A percentile compares a stretch with the other conserved stretches of the same genome.
These are phyloP conservation scores for Actinernus sp. DNA, from an alignment of 92 coral and sea anemone genomes.

Conservation along the genomic window DNA sequence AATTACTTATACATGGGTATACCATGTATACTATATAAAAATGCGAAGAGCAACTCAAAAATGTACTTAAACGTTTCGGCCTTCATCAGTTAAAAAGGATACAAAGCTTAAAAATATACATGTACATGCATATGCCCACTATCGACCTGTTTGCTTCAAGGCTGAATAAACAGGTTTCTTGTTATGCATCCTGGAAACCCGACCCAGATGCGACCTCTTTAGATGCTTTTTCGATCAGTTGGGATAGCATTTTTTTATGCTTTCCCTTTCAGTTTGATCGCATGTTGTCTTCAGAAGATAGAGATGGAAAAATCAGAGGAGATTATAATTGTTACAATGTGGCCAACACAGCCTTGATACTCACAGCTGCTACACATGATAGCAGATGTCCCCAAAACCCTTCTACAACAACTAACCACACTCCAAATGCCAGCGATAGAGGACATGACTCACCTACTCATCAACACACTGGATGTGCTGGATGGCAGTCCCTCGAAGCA, in stretches of 20 bases:
- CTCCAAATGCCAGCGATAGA: constrained; percentile 6
- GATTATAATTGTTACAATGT: constrained; percentile 20
- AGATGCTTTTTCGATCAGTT: constrained; percentile 43
- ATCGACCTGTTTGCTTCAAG: constrained; percentile 43
- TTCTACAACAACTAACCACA: neutral
- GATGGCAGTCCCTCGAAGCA: constrained; percentile 35
- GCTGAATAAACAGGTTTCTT: constrained; percentile 30
- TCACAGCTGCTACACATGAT: neutral
- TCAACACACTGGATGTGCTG: constrained; percentile 27
- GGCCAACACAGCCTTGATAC: constrained; percentile 29
- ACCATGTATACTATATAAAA: too few species aligned
- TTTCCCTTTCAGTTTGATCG: constrained; percentile 44
- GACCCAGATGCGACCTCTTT: constrained; percentile 53
- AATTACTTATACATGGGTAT: constrained; percentile 24
- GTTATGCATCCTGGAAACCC: constrained; percentile 59
- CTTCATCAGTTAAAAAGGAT: too few species aligned
- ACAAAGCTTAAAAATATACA: too few species aligned
- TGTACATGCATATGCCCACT: too few species aligned
- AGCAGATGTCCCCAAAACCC: constrained; percentile 1
- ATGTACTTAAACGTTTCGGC: too few species aligned
- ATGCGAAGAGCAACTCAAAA: too few species aligned
- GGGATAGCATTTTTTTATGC: constrained; percentile 30
- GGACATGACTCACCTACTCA: constrained; percentile 12
- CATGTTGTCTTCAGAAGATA: constrained; percentile 48
- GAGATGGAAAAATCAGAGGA: constrained; percentile 27